Evolutionary conservation across 2,888 invertebrate species (phyloP), one percentile per base, ranked within the genome.

Genomic region (Dicycla oo): DNA sequence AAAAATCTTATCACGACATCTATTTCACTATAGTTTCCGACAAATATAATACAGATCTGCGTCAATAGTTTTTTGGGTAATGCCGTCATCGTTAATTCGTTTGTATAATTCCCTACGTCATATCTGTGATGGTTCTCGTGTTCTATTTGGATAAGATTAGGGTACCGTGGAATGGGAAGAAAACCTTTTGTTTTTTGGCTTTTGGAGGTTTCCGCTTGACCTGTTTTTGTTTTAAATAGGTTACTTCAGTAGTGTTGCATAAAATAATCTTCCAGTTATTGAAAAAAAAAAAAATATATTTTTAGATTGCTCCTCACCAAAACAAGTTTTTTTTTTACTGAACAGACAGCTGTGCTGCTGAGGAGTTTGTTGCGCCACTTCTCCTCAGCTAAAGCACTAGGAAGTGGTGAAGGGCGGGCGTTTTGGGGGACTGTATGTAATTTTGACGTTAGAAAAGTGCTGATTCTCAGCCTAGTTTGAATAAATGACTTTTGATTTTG

Each of bases 31-130:
- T 18, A 45, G n/a, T 30, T 30, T 43, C 73, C 73, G 54, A 38
- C 30, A 56, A 79, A 15, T 54, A 10, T 49, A 43, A 13, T 63
- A 54, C 10, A 23, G 13, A 53, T 54, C 15, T 60, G 26, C 76
- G 80, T 73, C 80, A 76, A 65, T 73, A 49, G 30, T 80, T 80
- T 79, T 76, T 81, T 47, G 5, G 34, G 18, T 47, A 45, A 26
- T 66, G 26, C 38, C 79, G 79, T 82, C 82, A 78, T 57, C 3
- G 65, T 69, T 70, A 63, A 63, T 51, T 72, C 23, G 64, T 73
- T 54, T 38, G 26, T 57, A n/a, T 23, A 20, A 13, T 30, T 30
- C 30, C 10, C n/a, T 40, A 58, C 73, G 79, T 73, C 79, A 82
- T 30, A 40, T 18, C 23, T 53, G 30, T 78, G 68, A 82, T 79